phyloP scores from a whole-genome alignment of 1,140 invertebrate genomes.

The Brevipalpus yothersi region DNA sequence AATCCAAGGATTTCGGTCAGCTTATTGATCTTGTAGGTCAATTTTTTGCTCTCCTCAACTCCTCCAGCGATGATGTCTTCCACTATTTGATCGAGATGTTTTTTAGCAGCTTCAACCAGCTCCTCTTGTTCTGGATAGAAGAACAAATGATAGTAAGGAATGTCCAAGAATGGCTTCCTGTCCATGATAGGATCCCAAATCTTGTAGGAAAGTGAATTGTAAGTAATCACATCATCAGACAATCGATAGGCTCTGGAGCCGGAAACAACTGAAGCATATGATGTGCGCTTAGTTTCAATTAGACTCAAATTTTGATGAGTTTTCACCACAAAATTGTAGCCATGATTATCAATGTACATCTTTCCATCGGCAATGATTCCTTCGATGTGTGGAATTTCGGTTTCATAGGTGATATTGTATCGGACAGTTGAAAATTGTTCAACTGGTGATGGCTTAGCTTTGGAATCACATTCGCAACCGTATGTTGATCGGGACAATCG shows the following conservation, averaged over 20 bases:
- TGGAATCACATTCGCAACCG: neutral
- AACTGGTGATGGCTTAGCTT: neutral
- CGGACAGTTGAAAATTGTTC: neutral
- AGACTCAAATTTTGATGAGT: neutral
- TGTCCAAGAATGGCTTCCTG: neutral
- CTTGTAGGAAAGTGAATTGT: neutral
- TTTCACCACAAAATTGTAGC: neutral
- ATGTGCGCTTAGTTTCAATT: neutral
- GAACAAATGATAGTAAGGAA: neutral
- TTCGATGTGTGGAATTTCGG: neutral
- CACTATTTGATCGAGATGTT: neutral
- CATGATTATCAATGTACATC: neutral
- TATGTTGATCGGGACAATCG: neutral
- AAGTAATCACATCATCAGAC: neutral
- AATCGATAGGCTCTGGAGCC: neutral
- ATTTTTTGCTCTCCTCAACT: neutral
- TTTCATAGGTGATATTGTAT: neutral
- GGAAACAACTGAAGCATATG: neutral
- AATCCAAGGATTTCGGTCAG: neutral
- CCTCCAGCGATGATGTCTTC: neutral
- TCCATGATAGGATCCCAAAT: neutral
- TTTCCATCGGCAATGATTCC: neutral
- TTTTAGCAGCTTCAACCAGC: too few relatives aligned
- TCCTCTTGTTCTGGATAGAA: neutral
- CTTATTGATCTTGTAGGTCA: neutral